These are phyloP conservation scores for Chaunax sp. DNA, from an alignment of 2,797 vertebrate species.

Conservation along the genomic window DNA sequence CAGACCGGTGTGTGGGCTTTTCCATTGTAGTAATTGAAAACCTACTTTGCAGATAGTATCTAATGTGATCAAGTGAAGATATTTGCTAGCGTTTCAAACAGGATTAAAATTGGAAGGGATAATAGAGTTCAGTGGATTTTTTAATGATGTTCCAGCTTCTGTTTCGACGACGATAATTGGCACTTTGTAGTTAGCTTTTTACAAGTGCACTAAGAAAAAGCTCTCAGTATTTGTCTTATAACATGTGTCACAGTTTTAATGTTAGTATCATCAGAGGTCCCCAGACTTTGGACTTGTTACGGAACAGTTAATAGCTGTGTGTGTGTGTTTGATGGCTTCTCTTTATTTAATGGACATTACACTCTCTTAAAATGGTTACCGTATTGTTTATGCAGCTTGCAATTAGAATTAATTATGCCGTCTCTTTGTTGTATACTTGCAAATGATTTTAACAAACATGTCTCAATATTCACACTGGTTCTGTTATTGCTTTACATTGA, in stretches of 20 bases:
- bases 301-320: constrained; percentile 41
- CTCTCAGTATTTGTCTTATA: constrained; percentile 57
- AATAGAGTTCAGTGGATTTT: constrained; percentile 33
- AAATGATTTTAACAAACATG: constrained; percentile 18
- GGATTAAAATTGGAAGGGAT: constrained; percentile 17
- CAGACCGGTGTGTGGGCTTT: background rate
- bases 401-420: constrained; percentile 43
- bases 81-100: constrained; percentile 18
- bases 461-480: constrained; percentile 8
- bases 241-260: constrained; percentile 61
- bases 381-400: constrained; percentile 30
- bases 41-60: constrained; percentile 20
- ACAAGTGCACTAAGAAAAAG: constrained; percentile 51
- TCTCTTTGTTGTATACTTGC: constrained; percentile 26
- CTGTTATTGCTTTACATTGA: background rate
- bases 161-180: constrained; percentile 48
- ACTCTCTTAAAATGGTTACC: constrained; percentile 13
- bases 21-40: background rate
- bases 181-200: constrained; percentile 47
- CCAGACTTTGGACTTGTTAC: constrained; percentile 40
- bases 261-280: constrained; percentile 49
- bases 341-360: constrained; percentile 14
- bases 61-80: constrained; percentile 8
- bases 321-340: constrained; percentile 26
- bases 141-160: constrained; percentile 37